A percentile compares a stretch with the other conserved stretches of the same genome.
Evolutionary conservation across 2,888 invertebrate genomes (phyloP).

Genomic region (Mylabris sibirica): DNA sequence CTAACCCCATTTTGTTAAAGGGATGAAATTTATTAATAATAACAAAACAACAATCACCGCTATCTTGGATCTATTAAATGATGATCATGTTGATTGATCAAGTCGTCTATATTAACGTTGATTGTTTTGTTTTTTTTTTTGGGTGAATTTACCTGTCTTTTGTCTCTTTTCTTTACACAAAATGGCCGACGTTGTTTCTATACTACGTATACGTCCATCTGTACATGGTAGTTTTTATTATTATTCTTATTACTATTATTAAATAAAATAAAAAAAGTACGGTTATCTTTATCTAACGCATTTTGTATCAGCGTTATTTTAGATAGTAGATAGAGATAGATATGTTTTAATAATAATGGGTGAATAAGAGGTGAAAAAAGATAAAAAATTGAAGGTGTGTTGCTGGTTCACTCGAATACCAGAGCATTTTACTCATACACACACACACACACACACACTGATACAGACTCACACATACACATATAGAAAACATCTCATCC

Average conservation of each 20-base stretch:
- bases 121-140: neutral
- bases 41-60: too few species aligned
- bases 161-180: constrained; percentile 8
- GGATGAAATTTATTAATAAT: too few species aligned
- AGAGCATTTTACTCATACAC: constrained; percentile 25
- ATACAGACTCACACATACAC: neutral
- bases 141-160: neutral
- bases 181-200: neutral
- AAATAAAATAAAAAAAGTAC: neutral
- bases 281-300: neutral
- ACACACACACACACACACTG: neutral
- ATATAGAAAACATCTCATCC: constrained; percentile 4
- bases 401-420: constrained; percentile 31
- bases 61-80: too few species aligned
- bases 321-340: neutral
- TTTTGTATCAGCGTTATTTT: neutral
- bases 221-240: neutral
- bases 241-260: neutral
- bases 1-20: too few species aligned
- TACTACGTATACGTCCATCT: neutral
- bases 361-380: neutral
- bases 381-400: constrained; percentile 32
- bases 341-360: neutral
- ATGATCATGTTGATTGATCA: neutral
- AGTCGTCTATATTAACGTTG: neutral